phyloP scores from a whole-genome alignment of 2,888 invertebrate species.

The Caenorhabditis parvicauda region DNA sequence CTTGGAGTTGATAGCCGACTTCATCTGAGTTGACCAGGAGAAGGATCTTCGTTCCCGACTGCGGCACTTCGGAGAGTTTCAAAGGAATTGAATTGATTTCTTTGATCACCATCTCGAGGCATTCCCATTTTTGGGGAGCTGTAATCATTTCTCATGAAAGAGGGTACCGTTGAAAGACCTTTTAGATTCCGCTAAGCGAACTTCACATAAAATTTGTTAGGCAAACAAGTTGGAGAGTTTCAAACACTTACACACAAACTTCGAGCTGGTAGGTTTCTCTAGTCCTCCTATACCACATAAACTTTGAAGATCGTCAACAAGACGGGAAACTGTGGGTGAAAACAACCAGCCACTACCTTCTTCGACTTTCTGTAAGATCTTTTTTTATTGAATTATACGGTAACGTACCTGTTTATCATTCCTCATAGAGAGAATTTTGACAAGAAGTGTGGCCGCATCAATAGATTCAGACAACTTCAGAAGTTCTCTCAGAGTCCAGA shows the following conservation, averaged over 20 bases:
- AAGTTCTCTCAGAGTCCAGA: slow-evolving; percentile 43
- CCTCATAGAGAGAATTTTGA: slow-evolving; percentile 30
- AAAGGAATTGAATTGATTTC: too few species aligned
- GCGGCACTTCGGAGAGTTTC: too few species aligned
- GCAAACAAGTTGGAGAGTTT: too few species aligned
- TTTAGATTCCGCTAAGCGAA: too few species aligned
- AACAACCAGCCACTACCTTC: slow-evolving; percentile 57
- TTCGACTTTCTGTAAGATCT: slow-evolving; percentile 30
- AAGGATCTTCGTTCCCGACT: slow-evolving; percentile 22
- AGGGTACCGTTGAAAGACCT: too few species aligned
- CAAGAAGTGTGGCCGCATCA: slow-evolving; percentile 46
- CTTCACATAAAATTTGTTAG: too few species aligned
- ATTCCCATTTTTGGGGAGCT: too few species aligned
- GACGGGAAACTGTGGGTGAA: slow-evolving; percentile 45
- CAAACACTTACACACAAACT: too few species aligned
- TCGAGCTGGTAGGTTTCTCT: too few species aligned
- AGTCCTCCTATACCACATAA: slow-evolving; percentile 31
- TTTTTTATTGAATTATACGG: background rate
- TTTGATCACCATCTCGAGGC: too few species aligned
- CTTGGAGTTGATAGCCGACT: slow-evolving; percentile 47
- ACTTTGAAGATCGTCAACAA: slow-evolving; percentile 46
- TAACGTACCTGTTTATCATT: slow-evolving; percentile 41
- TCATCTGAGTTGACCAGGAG: slow-evolving; percentile 48
- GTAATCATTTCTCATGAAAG: too few species aligned
- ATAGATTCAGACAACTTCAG: slow-evolving; percentile 52